Percentiles rank a stretch among this genome's conserved stretches.
Evolutionary conservation across 2,797 vertebrate genomes (phyloP).

Genomic region (Brachyrhaphis roseni): DNA sequence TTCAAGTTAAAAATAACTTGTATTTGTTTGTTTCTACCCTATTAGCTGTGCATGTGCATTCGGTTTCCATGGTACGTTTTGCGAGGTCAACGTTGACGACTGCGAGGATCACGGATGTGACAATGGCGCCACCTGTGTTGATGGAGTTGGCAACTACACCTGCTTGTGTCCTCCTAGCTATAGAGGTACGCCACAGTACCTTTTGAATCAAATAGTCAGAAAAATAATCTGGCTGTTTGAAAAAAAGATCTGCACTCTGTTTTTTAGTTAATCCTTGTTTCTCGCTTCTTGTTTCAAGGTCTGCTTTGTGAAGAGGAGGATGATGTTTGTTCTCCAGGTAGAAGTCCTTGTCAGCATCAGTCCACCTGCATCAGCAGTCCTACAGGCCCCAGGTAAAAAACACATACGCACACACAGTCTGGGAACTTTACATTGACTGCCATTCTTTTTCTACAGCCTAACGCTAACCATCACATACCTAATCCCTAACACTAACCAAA

Average conservation of each 20-base stretch:
- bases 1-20: neutral
- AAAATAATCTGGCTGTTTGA: neutral
- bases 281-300: slow-evolving; percentile 74
- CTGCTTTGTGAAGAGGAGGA: slow-evolving; percentile 87
- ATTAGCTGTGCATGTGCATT: slow-evolving; percentile 85
- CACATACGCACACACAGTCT: slow-evolving; percentile 13
- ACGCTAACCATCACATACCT: too few species aligned
- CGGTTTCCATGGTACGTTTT: slow-evolving; percentile 88
- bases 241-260: too few species aligned
- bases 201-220: neutral
- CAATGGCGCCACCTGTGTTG: slow-evolving; percentile 88
- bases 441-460: too few species aligned
- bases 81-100: slow-evolving; percentile 81
- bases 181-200: slow-evolving; percentile 76
- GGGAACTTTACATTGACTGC: too few species aligned
- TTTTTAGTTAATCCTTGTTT: neutral
- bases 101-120: slow-evolving; percentile 88
- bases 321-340: slow-evolving; percentile 82
- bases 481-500: too few species aligned
- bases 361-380: slow-evolving; percentile 86
- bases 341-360: slow-evolving; percentile 89
- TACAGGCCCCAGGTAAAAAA: slow-evolving; percentile 86
- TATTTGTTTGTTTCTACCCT: neutral
- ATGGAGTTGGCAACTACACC: slow-evolving; percentile 86
- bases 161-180: slow-evolving; percentile 86